Percentiles rank a stretch among this genome's conserved stretches.
Conservation (phyloP, 2,113 vertebrate species). For the Eurypyga helias region DNA sequence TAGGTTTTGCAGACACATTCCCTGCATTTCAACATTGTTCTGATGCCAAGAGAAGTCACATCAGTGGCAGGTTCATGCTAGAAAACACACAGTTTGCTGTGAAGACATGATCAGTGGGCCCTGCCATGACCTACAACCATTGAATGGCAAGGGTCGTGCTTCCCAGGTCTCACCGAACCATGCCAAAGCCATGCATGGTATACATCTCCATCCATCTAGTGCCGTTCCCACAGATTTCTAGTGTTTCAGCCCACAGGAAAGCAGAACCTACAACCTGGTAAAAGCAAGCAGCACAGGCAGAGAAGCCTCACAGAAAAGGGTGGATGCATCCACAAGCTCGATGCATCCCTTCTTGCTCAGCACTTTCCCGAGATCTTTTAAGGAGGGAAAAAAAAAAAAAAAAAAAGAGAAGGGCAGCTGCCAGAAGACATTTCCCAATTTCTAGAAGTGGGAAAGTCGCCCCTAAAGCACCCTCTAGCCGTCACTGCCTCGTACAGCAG, state of each 20-base stretch:
- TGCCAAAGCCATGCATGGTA: neutral
- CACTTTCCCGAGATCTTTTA: neutral
- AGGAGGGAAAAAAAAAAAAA: neutral
- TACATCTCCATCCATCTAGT: rapidly evolving
- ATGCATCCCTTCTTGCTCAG: neutral
- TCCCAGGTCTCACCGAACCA: neutral
- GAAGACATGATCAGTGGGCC: rapidly evolving
- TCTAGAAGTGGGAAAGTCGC: neutral
- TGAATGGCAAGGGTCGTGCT: rapidly evolving
- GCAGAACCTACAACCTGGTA: neutral
- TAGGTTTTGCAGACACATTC: neutral
- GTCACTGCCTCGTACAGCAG: neutral
- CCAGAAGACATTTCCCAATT: neutral
- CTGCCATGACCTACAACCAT: rapidly evolving
- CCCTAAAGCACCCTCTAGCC: constrained; percentile 63
- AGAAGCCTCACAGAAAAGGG: neutral
- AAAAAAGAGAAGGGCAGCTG: neutral
- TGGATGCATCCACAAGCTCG: neutral
- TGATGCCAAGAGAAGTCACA: neutral
- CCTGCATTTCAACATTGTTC: neutral
- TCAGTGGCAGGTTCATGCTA: neutral
- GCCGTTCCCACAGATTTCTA: neutral
- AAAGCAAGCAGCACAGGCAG: neutral
- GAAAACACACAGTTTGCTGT: rapidly evolving
- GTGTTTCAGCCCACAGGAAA: neutral